These are phyloP conservation scores for Drosophila neutralis DNA, from an alignment of 2,888 invertebrate genomes.

Conservation along the genomic window DNA sequence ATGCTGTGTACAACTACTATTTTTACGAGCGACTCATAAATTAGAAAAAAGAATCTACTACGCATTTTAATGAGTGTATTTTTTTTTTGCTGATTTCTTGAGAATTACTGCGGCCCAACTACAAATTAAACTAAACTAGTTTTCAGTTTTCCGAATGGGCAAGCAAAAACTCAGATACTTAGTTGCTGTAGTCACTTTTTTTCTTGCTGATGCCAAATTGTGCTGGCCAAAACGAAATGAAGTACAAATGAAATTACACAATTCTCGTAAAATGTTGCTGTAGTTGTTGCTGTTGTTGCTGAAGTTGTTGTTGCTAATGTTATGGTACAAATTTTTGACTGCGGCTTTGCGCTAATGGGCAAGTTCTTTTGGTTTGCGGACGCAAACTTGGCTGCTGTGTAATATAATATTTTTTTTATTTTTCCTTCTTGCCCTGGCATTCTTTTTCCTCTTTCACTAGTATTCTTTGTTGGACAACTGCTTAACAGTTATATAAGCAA, in stretches of 20 bases:
- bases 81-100: constrained; percentile 43
- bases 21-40: constrained; percentile 49
- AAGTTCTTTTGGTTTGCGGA: constrained; percentile 40
- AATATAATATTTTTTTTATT: constrained; percentile 38
- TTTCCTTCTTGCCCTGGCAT: constrained; percentile 14
- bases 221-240: constrained; percentile 46
- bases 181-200: constrained; percentile 24
- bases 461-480: constrained; percentile 26
- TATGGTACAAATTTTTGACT: constrained; percentile 45
- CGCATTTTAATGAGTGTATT: constrained; percentile 57
- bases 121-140: constrained; percentile 72
- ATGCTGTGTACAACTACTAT: constrained; percentile 51
- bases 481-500: constrained; percentile 54
- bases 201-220: constrained; percentile 19
- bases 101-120: constrained; percentile 44
- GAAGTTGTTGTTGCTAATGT: constrained; percentile 17
- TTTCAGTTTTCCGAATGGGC: constrained; percentile 57
- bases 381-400: constrained; percentile 40
- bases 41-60: constrained; percentile 36
- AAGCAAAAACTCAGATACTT: constrained; percentile 44
- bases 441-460: constrained; percentile 12
- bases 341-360: constrained; percentile 56
- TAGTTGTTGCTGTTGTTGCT: not conserved
- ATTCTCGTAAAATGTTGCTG: constrained; percentile 38
- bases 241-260: constrained; percentile 63